These are phyloP conservation scores for Phasianus colchicus DNA, from an alignment of 2,113 vertebrate species.

Conservation along the genomic window DNA sequence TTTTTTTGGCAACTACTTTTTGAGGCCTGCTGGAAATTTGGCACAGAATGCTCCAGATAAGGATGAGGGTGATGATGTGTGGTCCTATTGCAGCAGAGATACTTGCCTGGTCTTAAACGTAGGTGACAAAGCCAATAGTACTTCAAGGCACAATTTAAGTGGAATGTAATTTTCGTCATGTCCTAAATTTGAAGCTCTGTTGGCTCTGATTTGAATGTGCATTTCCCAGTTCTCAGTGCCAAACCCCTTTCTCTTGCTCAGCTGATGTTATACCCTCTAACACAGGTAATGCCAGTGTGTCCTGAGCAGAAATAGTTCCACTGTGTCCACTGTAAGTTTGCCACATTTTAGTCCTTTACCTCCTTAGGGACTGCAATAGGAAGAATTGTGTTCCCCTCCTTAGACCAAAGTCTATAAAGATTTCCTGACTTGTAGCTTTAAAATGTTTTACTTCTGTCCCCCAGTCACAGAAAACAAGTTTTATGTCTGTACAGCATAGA, in stretches of 20 bases:
- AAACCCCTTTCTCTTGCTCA: neutral
- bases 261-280: neutral
- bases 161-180: neutral
- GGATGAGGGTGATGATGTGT: neutral
- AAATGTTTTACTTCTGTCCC: neutral
- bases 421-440: neutral
- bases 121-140: neutral
- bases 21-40: conserved; percentile 46
- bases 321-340: neutral
- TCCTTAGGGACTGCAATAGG: neutral
- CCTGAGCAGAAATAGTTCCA: neutral
- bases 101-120: neutral
- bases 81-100: neutral
- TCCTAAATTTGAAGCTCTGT: neutral
- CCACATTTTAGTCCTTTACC: neutral
- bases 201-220: neutral
- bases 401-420: neutral
- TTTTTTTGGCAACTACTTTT: neutral
- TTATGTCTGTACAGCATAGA: neutral
- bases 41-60: neutral
- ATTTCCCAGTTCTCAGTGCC: neutral
- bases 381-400: neutral
- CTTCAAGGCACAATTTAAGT: neutral
- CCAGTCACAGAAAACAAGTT: neutral
- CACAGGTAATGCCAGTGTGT: neutral